Percentiles rank a stretch among this genome's conserved stretches.
These are phyloP conservation scores for Phalanger gymnotis DNA, from an alignment of 2,797 vertebrate genomes.

Conservation along the genomic window DNA sequence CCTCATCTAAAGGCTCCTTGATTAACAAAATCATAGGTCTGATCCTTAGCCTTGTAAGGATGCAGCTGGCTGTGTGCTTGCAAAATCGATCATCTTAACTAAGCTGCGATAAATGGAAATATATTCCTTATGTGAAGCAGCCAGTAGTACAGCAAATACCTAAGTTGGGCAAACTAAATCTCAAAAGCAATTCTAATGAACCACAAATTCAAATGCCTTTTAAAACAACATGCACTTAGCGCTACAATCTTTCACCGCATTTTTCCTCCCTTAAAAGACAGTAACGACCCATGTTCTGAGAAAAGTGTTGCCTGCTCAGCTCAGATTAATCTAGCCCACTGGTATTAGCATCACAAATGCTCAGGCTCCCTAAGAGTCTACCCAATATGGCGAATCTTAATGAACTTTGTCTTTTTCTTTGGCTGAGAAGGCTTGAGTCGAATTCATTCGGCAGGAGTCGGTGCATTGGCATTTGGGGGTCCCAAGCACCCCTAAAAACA, in stretches of 20 bases:
- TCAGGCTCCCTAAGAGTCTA: no score
- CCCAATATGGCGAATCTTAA: no score
- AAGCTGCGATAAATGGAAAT: background rate
- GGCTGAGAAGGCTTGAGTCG: no score
- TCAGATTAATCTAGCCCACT: no score
- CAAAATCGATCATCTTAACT: slow-evolving; percentile 21
- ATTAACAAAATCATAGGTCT: background rate
- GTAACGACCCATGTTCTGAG: background rate
- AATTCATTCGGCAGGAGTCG: no score
- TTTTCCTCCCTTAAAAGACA: slow-evolving; percentile 26
- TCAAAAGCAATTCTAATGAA: slow-evolving; percentile 6
- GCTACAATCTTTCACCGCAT: slow-evolving; percentile 7
- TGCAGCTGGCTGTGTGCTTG: background rate
- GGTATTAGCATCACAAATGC: no score
- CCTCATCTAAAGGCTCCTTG: background rate
- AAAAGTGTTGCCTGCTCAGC: background rate
- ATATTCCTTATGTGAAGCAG: slow-evolving; percentile 18
- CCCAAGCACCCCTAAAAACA: no score
- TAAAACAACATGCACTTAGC: background rate
- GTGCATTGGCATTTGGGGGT: no score
- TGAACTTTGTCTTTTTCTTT: no score
- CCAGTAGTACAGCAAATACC: slow-evolving; percentile 1
- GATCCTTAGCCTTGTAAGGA: background rate
- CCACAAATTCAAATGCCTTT: slow-evolving; percentile 41
- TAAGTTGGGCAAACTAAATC: slow-evolving; percentile 31